Conservation (phyloP, 1,140 invertebrate species). For the Olivierus martensii region DNA sequence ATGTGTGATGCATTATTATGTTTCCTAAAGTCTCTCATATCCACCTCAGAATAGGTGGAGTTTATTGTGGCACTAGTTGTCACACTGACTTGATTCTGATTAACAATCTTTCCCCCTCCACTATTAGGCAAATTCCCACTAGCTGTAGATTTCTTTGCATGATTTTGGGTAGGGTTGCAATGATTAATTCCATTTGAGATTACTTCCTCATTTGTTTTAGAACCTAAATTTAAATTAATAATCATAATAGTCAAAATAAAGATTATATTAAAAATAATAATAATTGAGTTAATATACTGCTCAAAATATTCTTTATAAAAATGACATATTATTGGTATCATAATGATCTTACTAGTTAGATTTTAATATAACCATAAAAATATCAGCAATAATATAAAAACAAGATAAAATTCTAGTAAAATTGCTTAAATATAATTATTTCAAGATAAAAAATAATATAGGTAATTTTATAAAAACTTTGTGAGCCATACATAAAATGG, state of each 20-base stretch:
- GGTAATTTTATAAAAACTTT: no score
- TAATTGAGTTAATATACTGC: no score
- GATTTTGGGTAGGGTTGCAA: slow-evolving; percentile 2
- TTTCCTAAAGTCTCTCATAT: slow-evolving; percentile 13
- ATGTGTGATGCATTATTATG: slow-evolving; percentile 6
- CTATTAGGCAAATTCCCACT: not conserved
- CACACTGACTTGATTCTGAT: not conserved
- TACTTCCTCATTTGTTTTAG: slow-evolving; percentile 15
- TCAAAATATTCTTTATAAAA: no score
- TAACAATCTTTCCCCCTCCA: not conserved
- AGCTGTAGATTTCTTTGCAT: slow-evolving; percentile 12
- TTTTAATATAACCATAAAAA: no score
- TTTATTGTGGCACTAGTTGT: not conserved
- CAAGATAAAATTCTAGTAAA: no score
- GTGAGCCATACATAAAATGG: no score
- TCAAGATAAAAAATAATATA: no score
- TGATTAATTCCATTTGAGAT: slow-evolving; percentile 11
- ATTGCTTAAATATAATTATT: no score
- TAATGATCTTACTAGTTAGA: no score
- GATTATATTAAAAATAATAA: not conserved
- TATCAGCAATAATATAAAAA: no score
- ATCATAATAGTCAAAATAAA: not conserved
- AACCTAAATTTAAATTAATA: not conserved
- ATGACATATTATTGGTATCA: no score
- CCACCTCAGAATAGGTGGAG: slow-evolving; percentile 12